Evolutionary conservation across 2,888 invertebrate species (phyloP).

Genomic region (Merodon equestris): DNA sequence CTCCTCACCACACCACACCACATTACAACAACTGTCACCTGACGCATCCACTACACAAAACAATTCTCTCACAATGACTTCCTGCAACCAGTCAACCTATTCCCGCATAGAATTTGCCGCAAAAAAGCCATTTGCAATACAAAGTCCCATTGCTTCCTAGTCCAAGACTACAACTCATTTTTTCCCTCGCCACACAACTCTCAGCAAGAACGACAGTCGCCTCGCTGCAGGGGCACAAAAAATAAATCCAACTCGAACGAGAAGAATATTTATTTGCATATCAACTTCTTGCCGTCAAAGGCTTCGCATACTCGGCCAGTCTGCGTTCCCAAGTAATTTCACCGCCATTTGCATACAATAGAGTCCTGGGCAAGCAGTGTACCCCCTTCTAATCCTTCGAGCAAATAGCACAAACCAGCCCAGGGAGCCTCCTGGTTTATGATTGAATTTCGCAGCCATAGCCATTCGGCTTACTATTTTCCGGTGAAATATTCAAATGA

Average conservation of each 20-base stretch:
- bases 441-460: slow-evolving; percentile 59
- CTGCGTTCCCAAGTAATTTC: slow-evolving; percentile 58
- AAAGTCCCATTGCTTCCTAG: slow-evolving; percentile 43
- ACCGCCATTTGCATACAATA: slow-evolving; percentile 64
- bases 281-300: slow-evolving; percentile 67
- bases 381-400: slow-evolving; percentile 17
- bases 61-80: slow-evolving; percentile 30
- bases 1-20: neutral
- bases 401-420: slow-evolving; percentile 22
- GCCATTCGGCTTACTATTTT: slow-evolving; percentile 43
- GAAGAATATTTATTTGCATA: slow-evolving; percentile 65
- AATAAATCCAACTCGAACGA: slow-evolving; percentile 44
- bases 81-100: slow-evolving; percentile 36
- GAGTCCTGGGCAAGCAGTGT: slow-evolving; percentile 45
- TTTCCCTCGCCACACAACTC: neutral
- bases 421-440: slow-evolving; percentile 56
- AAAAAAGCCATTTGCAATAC: slow-evolving; percentile 48
- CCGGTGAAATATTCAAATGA: slow-evolving; percentile 64
- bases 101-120: slow-evolving; percentile 29
- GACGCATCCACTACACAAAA: neutral
- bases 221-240: neutral
- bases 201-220: too few relatives aligned
- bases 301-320: slow-evolving; percentile 16
- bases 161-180: neutral
- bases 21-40: slow-evolving; percentile 7